A percentile compares a stretch with the other conserved stretches of the same genome.
Evolutionary conservation across 2,797 vertebrate genomes (phyloP).

Genomic region (Parambassis ranga): DNA sequence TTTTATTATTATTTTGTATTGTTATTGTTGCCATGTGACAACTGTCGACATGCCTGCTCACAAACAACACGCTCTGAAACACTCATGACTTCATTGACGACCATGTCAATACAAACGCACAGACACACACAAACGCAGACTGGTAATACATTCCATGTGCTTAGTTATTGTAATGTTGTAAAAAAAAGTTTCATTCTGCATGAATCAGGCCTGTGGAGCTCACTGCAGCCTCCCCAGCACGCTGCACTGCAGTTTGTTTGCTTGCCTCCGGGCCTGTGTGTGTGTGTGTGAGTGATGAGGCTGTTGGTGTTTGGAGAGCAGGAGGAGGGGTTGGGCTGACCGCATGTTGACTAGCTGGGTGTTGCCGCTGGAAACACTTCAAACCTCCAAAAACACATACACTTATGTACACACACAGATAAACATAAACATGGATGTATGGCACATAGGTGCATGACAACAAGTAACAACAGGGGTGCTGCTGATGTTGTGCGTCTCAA

Average conservation of each 20-base stretch:
- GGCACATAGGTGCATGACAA: background rate
- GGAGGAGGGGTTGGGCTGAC: conserved; percentile 21
- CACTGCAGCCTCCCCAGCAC: conserved; percentile 25
- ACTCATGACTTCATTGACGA: conserved; percentile 1
- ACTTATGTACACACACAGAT: conserved; percentile 18
- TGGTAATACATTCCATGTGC: conserved; percentile 25
- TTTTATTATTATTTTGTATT: too few relatives aligned
- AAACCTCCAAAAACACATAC: conserved; percentile 41
- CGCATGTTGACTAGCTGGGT: conserved; percentile 75
- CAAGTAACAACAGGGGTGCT: background rate
- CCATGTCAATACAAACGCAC: background rate
- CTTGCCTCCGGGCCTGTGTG: conserved; percentile 55
- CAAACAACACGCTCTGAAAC: background rate
- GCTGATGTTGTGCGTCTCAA: background rate
- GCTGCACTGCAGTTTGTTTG: conserved; percentile 61
- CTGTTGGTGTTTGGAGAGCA: conserved; percentile 62
- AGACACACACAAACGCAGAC: conserved; percentile 4
- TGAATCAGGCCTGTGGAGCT: conserved; percentile 25
- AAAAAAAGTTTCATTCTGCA: background rate
- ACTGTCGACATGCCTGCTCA: background rate
- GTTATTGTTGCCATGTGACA: conserved; percentile 13
- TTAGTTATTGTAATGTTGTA: conserved; percentile 8
- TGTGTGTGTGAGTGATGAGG: conserved; percentile 42
- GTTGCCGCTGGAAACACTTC: conserved; percentile 70
- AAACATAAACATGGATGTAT: conserved; percentile 9